A percentile compares a stretch with the other conserved stretches of the same genome.
phyloP scores from a whole-genome alignment of 2,113 vertebrate species.

The Butastur rufipennis region DNA sequence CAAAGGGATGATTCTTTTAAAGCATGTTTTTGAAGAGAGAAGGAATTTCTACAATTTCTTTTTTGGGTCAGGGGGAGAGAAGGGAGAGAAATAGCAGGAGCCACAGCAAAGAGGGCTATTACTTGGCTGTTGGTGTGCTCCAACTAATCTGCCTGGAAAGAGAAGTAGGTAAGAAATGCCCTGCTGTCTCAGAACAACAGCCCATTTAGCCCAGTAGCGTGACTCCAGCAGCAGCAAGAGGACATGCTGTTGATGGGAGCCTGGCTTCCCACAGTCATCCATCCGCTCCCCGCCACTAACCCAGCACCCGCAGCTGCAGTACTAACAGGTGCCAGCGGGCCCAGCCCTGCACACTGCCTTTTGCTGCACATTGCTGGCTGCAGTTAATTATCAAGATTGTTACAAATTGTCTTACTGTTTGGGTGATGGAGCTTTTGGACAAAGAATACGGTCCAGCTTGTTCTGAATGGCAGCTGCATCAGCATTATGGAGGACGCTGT shows the following conservation, averaged over 20 bases:
- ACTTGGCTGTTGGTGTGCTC: neutral
- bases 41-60: neutral
- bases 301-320: accelerated
- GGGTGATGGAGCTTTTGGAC: neutral
- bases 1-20: neutral
- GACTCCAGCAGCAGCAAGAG: neutral
- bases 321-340: neutral
- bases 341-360: neutral
- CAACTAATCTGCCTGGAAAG: neutral
- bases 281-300: accelerated
- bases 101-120: neutral
- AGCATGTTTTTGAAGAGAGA: neutral
- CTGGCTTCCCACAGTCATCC: neutral
- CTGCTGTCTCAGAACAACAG: neutral
- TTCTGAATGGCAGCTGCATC: neutral
- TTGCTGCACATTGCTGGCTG: neutral
- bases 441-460: neutral
- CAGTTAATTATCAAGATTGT: neutral
- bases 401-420: neutral
- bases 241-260: neutral
- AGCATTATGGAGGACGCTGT: neutral
- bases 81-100: neutral
- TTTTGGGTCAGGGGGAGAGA: accelerated
- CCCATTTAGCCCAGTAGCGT: neutral
- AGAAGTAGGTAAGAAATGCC: accelerated